Conservation (phyloP, 2,113 vertebrate genomes). For the Alexandromys fortis region DNA sequence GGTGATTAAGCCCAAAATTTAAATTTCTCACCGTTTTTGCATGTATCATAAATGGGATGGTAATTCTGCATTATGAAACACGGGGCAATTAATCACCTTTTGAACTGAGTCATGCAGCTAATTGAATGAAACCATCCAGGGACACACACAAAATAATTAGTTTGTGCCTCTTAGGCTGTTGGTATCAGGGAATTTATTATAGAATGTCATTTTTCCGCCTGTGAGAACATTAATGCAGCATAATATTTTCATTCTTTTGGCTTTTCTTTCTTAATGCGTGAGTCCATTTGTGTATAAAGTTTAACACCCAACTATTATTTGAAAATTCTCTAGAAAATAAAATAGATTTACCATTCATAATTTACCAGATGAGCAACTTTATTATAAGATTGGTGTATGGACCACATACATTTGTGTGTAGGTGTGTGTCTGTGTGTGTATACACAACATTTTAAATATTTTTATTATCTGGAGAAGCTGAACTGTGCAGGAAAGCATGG, state of each 20-base stretch:
- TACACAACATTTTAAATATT: not conserved
- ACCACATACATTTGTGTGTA: not conserved
- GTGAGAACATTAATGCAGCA: constrained; percentile 68
- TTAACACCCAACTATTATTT: constrained; percentile 43
- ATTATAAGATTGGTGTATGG: not conserved
- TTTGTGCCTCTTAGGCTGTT: constrained; percentile 75
- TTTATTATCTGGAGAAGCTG: not conserved
- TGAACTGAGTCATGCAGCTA: constrained; percentile 76
- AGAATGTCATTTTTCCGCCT: constrained; percentile 60
- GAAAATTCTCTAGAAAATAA: constrained; percentile 12
- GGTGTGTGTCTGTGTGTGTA: not conserved
- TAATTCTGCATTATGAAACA: constrained; percentile 63
- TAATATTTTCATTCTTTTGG: not conserved
- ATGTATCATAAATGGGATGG: constrained; percentile 51
- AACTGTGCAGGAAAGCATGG: not conserved
- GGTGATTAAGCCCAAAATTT: constrained; percentile 75
- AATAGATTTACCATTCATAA: constrained; percentile 18
- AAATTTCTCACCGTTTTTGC: constrained; percentile 73
- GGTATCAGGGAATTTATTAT: not conserved
- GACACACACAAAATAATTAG: constrained; percentile 80
- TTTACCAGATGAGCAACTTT: not conserved
- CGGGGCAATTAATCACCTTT: constrained; percentile 81
- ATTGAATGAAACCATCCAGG: constrained; percentile 80
- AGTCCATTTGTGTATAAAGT: constrained; percentile 27
- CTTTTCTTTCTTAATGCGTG: constrained; percentile 37